Evolutionary conservation across 2,113 vertebrate genomes (phyloP).

Genomic region (Gymnorhina tibicen): DNA sequence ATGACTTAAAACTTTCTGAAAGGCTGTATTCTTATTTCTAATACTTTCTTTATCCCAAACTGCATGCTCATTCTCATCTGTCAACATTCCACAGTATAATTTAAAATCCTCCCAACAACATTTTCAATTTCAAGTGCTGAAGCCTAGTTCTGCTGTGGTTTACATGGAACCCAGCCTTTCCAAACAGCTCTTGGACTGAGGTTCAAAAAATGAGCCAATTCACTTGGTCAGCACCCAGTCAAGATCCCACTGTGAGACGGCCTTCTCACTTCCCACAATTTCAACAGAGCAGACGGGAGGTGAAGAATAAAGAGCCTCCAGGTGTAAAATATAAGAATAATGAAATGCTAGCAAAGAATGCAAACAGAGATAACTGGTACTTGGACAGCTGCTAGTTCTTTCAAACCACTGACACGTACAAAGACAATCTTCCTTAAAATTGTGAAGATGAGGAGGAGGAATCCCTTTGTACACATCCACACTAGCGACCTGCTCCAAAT

Average conservation of each 20-base stretch:
- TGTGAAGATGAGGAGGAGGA: not conserved
- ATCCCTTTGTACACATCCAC: not conserved
- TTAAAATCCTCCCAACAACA: slow-evolving; percentile 30
- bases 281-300: not conserved
- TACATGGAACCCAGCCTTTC: slow-evolving; percentile 41
- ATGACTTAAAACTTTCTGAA: slow-evolving; percentile 18
- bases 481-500: not conserved
- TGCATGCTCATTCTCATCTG: slow-evolving; percentile 36
- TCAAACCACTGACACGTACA: not conserved
- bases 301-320: not conserved
- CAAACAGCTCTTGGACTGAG: slow-evolving; percentile 6
- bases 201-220: not conserved
- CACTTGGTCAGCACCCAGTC: not conserved
- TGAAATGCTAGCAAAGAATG: not conserved
- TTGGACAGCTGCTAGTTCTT: not conserved
- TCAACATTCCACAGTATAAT: slow-evolving; percentile 38
- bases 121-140: not conserved
- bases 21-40: slow-evolving; percentile 21
- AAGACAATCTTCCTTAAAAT: not conserved
- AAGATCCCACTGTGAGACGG: not conserved
- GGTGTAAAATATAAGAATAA: not conserved
- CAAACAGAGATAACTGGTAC: not conserved
- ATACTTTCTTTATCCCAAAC: slow-evolving; percentile 18
- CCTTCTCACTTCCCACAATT: not conserved
- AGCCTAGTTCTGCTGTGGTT: slow-evolving; percentile 23